Evolutionary conservation across 2,888 invertebrate genomes (phyloP).

Genomic region (Cantharis lateralis): DNA sequence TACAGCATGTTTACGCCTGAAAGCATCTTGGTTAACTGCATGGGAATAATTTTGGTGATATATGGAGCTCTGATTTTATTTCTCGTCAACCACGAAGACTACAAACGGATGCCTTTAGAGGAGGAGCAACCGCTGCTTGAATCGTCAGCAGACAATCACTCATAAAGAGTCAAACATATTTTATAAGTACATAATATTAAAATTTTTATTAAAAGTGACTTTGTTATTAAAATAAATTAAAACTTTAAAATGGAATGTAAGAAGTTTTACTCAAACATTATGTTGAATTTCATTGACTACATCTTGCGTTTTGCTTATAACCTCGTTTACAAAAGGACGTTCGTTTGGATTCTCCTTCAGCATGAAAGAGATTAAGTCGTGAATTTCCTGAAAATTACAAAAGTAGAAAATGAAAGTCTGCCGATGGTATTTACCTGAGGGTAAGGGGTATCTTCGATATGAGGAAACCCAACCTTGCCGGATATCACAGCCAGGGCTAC

Average conservation of each 20-base stretch:
- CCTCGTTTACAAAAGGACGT: conserved; percentile 75
- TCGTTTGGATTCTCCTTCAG: conserved; percentile 76
- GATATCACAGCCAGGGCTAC: conserved; percentile 84
- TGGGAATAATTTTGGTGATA: conserved; percentile 68
- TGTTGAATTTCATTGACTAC: conserved; percentile 63
- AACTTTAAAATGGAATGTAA: not conserved
- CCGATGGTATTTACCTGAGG: conserved; percentile 56
- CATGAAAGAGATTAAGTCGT: conserved; percentile 71
- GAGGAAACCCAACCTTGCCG: conserved; percentile 72
- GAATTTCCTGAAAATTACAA: conserved; percentile 64
- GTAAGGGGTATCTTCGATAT: conserved; percentile 64
- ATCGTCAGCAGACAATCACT: not conserved
- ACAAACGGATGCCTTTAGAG: conserved; percentile 70
- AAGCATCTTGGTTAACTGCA: conserved; percentile 70
- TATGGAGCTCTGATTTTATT: conserved; percentile 73
- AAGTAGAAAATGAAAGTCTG: conserved; percentile 3
- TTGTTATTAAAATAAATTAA: not conserved
- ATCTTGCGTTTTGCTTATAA: conserved; percentile 67
- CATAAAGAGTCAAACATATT: not conserved
- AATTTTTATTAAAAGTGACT: not conserved
- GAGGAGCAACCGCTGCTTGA: conserved; percentile 70
- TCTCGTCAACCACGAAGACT: conserved; percentile 71
- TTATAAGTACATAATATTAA: not conserved
- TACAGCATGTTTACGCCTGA: conserved; percentile 60
- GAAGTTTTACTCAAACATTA: conserved; percentile 56